Evolutionary conservation across 35 echinoderm and acorn worm species (phyloP).

Genomic region (Antedon bifida): DNA sequence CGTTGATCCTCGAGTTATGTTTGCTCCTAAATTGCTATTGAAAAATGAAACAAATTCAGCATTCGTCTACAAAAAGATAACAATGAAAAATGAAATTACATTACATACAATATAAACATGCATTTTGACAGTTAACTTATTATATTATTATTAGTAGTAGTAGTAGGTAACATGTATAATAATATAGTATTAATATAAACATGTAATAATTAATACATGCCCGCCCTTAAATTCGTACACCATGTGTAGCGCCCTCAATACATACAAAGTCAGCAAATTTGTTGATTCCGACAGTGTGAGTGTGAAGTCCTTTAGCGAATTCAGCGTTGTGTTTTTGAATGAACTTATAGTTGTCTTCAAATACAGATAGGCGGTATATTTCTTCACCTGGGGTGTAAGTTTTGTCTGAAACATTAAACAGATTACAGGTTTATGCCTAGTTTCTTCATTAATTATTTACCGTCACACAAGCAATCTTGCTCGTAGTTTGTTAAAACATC

Average conservation of each 20-base stretch:
- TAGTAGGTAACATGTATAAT: too few species aligned
- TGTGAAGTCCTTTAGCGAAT: background rate
- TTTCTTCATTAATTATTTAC: too few species aligned
- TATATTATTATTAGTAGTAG: too few species aligned
- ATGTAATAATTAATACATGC: too few species aligned
- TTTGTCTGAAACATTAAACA: background rate
- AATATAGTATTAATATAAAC: too few species aligned
- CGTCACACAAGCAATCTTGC: too few species aligned
- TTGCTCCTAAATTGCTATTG: background rate
- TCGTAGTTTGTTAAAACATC: too few species aligned
- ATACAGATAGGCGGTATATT: background rate
- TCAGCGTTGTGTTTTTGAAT: conserved; percentile 6
- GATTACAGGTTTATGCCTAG: too few species aligned
- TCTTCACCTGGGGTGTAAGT: background rate
- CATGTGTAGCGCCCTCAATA: too few species aligned
- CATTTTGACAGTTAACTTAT: too few species aligned
- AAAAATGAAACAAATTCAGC: background rate
- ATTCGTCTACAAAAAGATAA: background rate
- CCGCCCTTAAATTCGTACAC: too few species aligned
- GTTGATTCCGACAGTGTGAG: background rate
- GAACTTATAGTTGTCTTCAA: background rate
- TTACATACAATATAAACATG: too few species aligned
- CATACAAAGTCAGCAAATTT: conserved; percentile 3
- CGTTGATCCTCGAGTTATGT: background rate
- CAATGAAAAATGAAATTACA: background rate